phyloP scores from a whole-genome alignment of 2,113 vertebrate species.

The Microcebus murinus region DNA sequence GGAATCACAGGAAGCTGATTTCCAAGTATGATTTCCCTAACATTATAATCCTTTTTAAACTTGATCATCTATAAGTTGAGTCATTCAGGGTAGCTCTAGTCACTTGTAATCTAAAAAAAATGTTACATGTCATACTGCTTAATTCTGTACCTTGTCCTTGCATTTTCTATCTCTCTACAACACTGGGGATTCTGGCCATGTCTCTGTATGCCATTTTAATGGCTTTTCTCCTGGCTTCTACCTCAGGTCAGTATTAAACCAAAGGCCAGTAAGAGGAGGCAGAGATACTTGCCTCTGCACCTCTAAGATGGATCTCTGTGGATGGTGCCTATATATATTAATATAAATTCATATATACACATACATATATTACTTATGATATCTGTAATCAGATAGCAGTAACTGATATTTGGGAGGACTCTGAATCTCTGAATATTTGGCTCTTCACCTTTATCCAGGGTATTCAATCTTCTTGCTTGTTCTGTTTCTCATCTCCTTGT shows the following conservation, averaged over 20 bases:
- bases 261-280: neutral
- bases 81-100: neutral
- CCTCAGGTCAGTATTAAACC: neutral
- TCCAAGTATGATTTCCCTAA: neutral
- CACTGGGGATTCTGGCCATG: neutral
- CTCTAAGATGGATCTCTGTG: neutral
- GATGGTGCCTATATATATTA: too few species aligned
- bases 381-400: neutral
- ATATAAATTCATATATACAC: rapidly evolving
- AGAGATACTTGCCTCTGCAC: neutral
- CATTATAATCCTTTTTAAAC: neutral
- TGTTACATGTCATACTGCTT: neutral
- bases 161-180: neutral
- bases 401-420: neutral
- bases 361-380: neutral
- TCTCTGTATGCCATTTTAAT: neutral
- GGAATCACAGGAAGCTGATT: neutral
- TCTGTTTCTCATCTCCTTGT: neutral
- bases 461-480: neutral
- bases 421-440: neutral
- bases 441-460: neutral
- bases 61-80: neutral
- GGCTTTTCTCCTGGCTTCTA: neutral
- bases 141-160: neutral
- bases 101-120: neutral